Base-by-base conservation (phyloP, 2,797 vertebrate genomes). In the Emydoidea blandingii region DNA sequence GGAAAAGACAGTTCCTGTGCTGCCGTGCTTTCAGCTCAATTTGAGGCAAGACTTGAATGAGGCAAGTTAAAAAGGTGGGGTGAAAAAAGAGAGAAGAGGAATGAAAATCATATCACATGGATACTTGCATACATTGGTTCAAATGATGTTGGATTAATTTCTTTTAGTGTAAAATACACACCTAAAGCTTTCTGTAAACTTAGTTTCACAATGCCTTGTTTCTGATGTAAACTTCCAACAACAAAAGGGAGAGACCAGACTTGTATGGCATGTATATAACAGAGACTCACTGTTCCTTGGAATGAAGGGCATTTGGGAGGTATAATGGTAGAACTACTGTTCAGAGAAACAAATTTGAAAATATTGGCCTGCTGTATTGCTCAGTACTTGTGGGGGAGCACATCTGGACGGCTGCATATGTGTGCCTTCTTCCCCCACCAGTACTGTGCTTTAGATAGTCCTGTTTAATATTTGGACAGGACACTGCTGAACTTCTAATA, bases 31-130 rank as follows among this genome's bases (percentile, higher is more conserved):
- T 68, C 34, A 65, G 65, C 23, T 0, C 83, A 79, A 88, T 85
- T 79, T 76, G 56, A 54, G 85, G 57, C 21, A 83, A 16, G 89
- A 37, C 81, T 87, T 88, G 62, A 87, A 83, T 92, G 79, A 95
- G 50, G 79, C 6, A 62, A 62, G 59, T 62, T 68, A 68, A 68
- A n/a, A 72, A 72, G 19, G 19, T 41, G 19, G 18, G 18, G 9
- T 37, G 18, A 37, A 94, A 72, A 81, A 76, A 86, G 68, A 65
- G 85, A 92, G 81, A 86, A 44, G 25, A 91, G 21, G 68, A 93
- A 74, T 83, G 62, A 88, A 82, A 97, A 76, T 54, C 80, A 18
- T 68, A 47, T 94, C 91, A 59, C 91, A 14, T 79, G 92, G 14
- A 54, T 79, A 4, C 29, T 88, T 68, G 34, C 6, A 47, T 47